Evolutionary conservation across 1,140 invertebrate species (phyloP), one percentile per base, ranked within the genome.

Genomic region (Acromyrmex heyeri): DNA sequence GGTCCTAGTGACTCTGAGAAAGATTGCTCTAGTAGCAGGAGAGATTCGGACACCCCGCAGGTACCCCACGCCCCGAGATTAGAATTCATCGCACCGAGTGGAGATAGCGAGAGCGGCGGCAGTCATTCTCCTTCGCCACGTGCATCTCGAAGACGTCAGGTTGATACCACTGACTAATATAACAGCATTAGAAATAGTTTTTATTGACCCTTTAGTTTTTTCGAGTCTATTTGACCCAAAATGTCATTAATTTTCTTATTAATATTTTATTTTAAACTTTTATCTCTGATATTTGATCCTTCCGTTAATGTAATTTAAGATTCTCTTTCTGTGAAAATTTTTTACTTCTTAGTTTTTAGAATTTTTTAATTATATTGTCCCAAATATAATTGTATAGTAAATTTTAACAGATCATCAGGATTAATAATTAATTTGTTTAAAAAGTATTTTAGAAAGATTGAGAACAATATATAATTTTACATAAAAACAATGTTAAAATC

Each of bases 1-100:
- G 97, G 97, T 87, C 97, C 97, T 55, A 98, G 98, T 93, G 98
- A 98, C 95, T 98, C 98, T 82, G 98, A 98, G 91, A 96, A 97
- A 93, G 98, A 98, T 94, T 97, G 97, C 93, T 95, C 96, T 24
- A 97, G 93, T 70, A 89, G 96, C 91, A 96, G 97, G 86, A 95
- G 97, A 91, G 96, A 97, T 88, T 97, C 97, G 3, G 97, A 97
- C 93, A 96, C 96, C 4, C 88, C 93, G 6, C 92, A 91, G 65
- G 89, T 88, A 57, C 86, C 93, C 10, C 93, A 94, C 50, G 94
- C 96, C 21, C 96, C 97, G n/a, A 95, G 96, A 62, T 94, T 97
- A 30, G 97, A 96, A 3, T 95, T 97, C 3, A 97, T 96, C 67
- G 96, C 96, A 8, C 96, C 97, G 0, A 97, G 96, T 44, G 97